phyloP scores from a whole-genome alignment of 2,888 invertebrate species.

The Cephus pygmeus region DNA sequence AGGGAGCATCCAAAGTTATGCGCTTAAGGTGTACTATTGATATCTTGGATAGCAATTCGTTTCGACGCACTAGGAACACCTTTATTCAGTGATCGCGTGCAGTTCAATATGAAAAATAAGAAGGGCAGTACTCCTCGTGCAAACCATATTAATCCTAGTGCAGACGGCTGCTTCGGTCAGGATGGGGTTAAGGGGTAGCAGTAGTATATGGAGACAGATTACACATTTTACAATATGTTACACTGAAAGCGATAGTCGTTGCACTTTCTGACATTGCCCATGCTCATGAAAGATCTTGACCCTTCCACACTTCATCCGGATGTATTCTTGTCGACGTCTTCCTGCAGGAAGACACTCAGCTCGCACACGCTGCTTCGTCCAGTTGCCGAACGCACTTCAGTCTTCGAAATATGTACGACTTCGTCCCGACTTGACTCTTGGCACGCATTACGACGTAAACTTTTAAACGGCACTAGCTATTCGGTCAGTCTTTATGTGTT shows the following conservation, averaged over 20 bases:
- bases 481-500: conserved; percentile 52
- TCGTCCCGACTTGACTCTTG: conserved; percentile 29
- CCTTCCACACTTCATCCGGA: neutral
- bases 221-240: conserved; percentile 52
- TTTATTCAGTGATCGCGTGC: neutral
- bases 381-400: neutral
- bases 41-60: neutral
- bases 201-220: neutral
- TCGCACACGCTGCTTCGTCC: conserved; percentile 16
- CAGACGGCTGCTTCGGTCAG: neutral
- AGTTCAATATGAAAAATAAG: neutral
- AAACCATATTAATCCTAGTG: neutral
- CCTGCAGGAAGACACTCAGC: neutral
- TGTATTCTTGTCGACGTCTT: conserved; percentile 18
- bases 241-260: conserved; percentile 62
- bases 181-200: neutral
- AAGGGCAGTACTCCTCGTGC: neutral
- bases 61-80: neutral
- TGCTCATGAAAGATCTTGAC: conserved; percentile 14
- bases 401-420: neutral
- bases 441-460: conserved; percentile 43
- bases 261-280: conserved; percentile 46
- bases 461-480: conserved; percentile 53
- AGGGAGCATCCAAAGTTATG: neutral
- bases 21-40: neutral